phyloP scores from a whole-genome alignment of 2,797 vertebrate genomes.

The Poeciliopsis infans region DNA sequence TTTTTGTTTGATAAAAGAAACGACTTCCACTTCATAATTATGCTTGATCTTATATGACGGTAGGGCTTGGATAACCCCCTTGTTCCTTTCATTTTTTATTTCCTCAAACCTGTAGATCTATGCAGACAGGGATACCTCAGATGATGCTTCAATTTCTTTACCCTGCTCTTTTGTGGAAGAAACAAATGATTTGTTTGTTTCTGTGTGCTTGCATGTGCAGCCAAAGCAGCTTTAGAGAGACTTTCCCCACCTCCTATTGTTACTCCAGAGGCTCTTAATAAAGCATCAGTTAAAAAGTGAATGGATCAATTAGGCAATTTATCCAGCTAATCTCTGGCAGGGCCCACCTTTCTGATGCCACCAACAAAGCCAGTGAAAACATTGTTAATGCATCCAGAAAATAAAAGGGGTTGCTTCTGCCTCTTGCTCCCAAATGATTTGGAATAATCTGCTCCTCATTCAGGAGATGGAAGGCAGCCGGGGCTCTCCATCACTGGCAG shows the following conservation, averaged over 20 bases:
- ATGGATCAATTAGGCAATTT: slow-evolving; percentile 85
- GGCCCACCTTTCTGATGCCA: slow-evolving; percentile 66
- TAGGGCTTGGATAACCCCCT: background rate
- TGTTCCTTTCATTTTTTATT: background rate
- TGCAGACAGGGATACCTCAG: slow-evolving; percentile 22
- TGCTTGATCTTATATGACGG: background rate
- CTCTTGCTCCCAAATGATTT: slow-evolving; percentile 78
- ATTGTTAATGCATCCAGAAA: slow-evolving; percentile 83
- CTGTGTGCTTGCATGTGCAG: slow-evolving; percentile 16
- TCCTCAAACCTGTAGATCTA: background rate
- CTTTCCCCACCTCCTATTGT: slow-evolving; percentile 33
- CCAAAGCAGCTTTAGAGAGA: slow-evolving; percentile 29
- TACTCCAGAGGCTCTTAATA: slow-evolving; percentile 72
- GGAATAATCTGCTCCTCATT: slow-evolving; percentile 82
- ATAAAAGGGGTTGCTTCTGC: slow-evolving; percentile 72
- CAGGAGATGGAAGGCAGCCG: slow-evolving; percentile 78
- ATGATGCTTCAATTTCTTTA: slow-evolving; percentile 23
- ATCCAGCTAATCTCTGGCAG: slow-evolving; percentile 77
- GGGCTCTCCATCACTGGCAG: slow-evolving; percentile 77
- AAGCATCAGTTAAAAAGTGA: slow-evolving; percentile 80
- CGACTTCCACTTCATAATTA: background rate
- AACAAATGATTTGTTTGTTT: slow-evolving; percentile 28
- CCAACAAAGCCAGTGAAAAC: slow-evolving; percentile 81
- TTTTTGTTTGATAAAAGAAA: background rate
- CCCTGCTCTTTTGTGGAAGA: slow-evolving; percentile 8